Evolutionary conservation across 2,888 invertebrate genomes (phyloP), one percentile per base, ranked within the genome.

Genomic region (Troides aeacus): DNA sequence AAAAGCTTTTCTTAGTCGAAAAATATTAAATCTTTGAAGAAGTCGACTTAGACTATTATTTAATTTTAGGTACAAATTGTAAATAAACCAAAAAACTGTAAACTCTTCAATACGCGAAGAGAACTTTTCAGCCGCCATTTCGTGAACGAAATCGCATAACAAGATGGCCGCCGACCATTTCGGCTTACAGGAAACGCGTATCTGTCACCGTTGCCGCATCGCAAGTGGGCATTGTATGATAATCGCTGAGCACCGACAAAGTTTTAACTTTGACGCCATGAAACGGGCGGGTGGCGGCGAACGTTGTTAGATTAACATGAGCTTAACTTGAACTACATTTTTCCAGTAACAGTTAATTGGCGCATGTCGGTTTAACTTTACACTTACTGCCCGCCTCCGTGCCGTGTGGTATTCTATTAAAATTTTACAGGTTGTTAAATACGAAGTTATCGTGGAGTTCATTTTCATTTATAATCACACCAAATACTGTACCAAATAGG

Each of bases 201-300:
- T 90, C 90, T 90, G 91, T 90, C 90, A 90, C 84, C 87, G 82
- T 79, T 79, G 84, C 83, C 79, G 89, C 89, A 90, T 90, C 84
- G 85, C 89, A 88, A 92, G 89, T 87, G 85, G 87, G 82, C 79
- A 92, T 92, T 92, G 92, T 92, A 92, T 92, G 92, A 90, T 92
- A 92, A 92, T 92, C 82, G 80, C 66, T 39, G 59, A 78, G 83
- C 83, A 84, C 87, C 87, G 89, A 90, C 90, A 89, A 90, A 90
- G 90, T 89, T 87, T 87, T 84, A 80, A 75, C 76, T 76, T 79
- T 78, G 82, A 76, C 85, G 89, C 88, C 82, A 81, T 74, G 76
- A 82, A 82, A 82, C 70, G 60, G 69, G 88, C 85, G 84, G 75
- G 73, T 72, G 72, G 67, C 70, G 67, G 59, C 59, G 50, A 61